phyloP scores from a whole-genome alignment of 2,888 invertebrate species.

The Pegoplata infirma region DNA sequence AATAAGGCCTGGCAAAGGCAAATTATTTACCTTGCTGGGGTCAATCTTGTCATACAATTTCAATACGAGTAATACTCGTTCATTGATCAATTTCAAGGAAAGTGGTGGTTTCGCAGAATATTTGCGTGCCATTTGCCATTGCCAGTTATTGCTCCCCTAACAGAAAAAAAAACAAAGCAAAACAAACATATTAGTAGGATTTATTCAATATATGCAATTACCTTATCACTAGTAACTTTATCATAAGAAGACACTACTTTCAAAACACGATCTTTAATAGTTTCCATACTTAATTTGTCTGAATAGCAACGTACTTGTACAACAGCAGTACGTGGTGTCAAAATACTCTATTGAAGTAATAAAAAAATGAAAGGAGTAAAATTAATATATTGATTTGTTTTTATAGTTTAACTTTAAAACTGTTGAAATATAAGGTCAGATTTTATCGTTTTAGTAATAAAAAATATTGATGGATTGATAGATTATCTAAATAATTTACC shows the following conservation, averaged over 20 bases:
- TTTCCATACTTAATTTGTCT: slow-evolving; percentile 81
- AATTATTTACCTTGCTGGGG: slow-evolving; percentile 89
- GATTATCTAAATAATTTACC: too few species aligned
- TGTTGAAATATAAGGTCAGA: too few species aligned
- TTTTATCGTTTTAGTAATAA: too few species aligned
- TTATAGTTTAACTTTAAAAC: too few species aligned
- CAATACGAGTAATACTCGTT: slow-evolving; percentile 95
- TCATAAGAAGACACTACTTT: slow-evolving; percentile 93
- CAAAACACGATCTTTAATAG: slow-evolving; percentile 89
- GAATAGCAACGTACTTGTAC: slow-evolving; percentile 70
- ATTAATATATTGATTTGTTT: too few species aligned
- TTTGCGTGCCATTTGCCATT: slow-evolving; percentile 82
- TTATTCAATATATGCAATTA: slow-evolving; percentile 76
- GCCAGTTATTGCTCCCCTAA: slow-evolving; percentile 79
- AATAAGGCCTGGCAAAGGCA: slow-evolving; percentile 70
- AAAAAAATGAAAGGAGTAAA: background rate
- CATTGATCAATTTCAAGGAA: slow-evolving; percentile 88
- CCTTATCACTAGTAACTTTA: slow-evolving; percentile 92
- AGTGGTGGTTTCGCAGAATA: slow-evolving; percentile 88
- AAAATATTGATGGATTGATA: too few species aligned
- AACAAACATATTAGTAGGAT: slow-evolving; percentile 65
- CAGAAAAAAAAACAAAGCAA: slow-evolving; percentile 69
- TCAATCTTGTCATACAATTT: slow-evolving; percentile 98
- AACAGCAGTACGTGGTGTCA: slow-evolving; percentile 26
- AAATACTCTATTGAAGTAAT: slow-evolving; percentile 43